phyloP scores from a whole-genome alignment of 2,797 vertebrate species.

The Pangasius macronema region DNA sequence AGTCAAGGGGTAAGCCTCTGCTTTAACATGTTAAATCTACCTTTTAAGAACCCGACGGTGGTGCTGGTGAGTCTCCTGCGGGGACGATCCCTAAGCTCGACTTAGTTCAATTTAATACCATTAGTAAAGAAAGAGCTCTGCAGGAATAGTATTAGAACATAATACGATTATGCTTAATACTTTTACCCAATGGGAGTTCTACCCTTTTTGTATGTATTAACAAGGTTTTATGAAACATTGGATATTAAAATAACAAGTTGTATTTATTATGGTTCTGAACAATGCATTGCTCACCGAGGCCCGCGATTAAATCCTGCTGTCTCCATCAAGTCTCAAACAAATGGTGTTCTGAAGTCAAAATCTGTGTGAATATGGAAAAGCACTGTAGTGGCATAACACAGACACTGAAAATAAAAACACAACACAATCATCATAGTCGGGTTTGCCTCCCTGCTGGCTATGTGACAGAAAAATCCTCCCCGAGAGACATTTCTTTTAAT shows the following conservation, averaged over 20 bases:
- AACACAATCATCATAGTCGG: conserved; percentile 36
- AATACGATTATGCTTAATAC: conserved; percentile 19
- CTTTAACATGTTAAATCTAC: conserved; percentile 25
- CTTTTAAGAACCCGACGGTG: conserved; percentile 28
- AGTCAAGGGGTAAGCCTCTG: conserved; percentile 66
- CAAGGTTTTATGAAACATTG: neutral
- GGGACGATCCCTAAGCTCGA: conserved; percentile 22
- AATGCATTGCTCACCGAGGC: neutral
- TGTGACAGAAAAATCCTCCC: conserved; percentile 32
- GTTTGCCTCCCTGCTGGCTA: conserved; percentile 39
- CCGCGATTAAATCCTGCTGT: conserved; percentile 20
- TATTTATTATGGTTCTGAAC: conserved; percentile 16
- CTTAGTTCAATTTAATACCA: conserved; percentile 15
- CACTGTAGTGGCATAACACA: conserved; percentile 11
- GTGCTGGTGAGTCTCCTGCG: neutral
- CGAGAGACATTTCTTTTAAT: conserved; percentile 45
- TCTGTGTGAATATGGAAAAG: conserved; percentile 36
- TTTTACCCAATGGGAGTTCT: neutral
- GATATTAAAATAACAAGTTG: neutral
- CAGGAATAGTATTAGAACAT: neutral
- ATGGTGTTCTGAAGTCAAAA: conserved; percentile 33
- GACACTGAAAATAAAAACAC: conserved; percentile 34
- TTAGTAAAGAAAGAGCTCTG: neutral
- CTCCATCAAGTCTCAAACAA: conserved; percentile 5
- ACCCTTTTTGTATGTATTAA: neutral